Base-by-base conservation (phyloP, 2,113 vertebrate genomes). In the Platichthys stellatus region DNA sequence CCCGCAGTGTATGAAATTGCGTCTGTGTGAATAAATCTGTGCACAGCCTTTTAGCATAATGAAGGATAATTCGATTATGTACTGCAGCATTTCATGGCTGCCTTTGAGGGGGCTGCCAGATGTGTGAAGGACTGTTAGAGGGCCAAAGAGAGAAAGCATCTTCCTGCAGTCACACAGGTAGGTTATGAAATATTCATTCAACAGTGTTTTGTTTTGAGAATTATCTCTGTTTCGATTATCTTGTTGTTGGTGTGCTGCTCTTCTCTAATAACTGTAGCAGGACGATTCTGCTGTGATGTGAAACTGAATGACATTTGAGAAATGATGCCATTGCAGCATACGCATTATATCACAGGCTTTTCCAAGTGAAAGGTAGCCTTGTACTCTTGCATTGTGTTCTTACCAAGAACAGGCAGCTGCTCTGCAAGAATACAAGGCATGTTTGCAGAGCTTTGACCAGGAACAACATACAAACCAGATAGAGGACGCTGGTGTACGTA, bases 21-120 rank as follows among this genome's bases (percentile, higher is more conserved):
- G 76, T 74, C 59, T 61, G 45, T 70, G 69, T 76, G 56, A 80
- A 83, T 76, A 73, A 76, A 89, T 84, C 58, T 78, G 77, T 51
- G 61, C 49, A 54, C 24, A 35, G 7, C 45, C 28, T n/a, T 73
- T 67, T 70, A 40, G 47, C 57, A 79, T 21, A 63, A 80, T 80
- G 82, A 79, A 64, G 85, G 76, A 76, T 85, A 12, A 74, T 78
- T 63, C 83, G 81, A 35, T 73, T 35, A 58, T 58, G 57, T 58
- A 67, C 85, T 80, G 78, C 83, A 86, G 69, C 71, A 82, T 56
- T 51, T 69, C 81, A 87, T 90, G 89, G 84, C 89, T 89, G 81
- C 6, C 31, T 31, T 31, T 31, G 31, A 31, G 31, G 31, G 31
- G 31, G 31, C 85, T 86, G 71, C 75, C 88, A 88, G 76, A 89